phyloP scores from a whole-genome alignment of 2,113 vertebrate genomes.

The Mandrillus leucophaeus region DNA sequence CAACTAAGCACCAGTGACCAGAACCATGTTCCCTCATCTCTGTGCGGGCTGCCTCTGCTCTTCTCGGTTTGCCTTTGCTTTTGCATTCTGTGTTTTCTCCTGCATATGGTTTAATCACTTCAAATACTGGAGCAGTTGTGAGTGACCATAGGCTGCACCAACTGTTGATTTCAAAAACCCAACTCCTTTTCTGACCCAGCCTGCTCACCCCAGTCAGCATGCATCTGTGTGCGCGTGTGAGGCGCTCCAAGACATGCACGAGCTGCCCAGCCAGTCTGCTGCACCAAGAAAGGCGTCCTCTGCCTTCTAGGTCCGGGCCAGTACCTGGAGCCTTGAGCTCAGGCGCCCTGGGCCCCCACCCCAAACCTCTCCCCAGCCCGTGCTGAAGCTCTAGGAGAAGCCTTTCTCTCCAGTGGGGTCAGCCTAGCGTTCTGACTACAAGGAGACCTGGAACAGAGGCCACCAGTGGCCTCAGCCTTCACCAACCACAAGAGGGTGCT shows the following conservation, averaged over 20 bases:
- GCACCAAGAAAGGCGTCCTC: background rate
- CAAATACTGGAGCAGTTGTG: constrained; percentile 10
- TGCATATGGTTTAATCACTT: constrained; percentile 34
- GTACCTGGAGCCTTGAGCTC: background rate
- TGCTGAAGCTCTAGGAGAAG: constrained; percentile 48
- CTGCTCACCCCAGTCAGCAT: constrained; percentile 85
- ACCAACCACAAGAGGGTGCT: constrained; percentile 31
- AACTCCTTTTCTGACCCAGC: constrained; percentile 83
- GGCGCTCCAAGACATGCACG: constrained; percentile 83
- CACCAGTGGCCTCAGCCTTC: background rate
- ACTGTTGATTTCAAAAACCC: constrained; percentile 87
- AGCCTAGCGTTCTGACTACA: background rate
- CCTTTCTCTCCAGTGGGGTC: background rate
- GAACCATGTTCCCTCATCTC: constrained; percentile 13
- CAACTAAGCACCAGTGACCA: constrained; percentile 47
- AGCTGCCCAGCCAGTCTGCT: constrained; percentile 79
- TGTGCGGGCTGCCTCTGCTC: constrained; percentile 1
- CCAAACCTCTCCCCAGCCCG: background rate
- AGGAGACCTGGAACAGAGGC: background rate
- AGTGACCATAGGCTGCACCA: constrained; percentile 20
- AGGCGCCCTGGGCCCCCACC: background rate
- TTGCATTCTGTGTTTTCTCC: constrained; percentile 11
- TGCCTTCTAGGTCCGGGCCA: background rate
- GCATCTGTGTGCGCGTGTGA: constrained; percentile 79
- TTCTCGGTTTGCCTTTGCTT: constrained; percentile 66